Conservation (phyloP, 2,888 invertebrate species). For the Eupelmus urozonus region DNA sequence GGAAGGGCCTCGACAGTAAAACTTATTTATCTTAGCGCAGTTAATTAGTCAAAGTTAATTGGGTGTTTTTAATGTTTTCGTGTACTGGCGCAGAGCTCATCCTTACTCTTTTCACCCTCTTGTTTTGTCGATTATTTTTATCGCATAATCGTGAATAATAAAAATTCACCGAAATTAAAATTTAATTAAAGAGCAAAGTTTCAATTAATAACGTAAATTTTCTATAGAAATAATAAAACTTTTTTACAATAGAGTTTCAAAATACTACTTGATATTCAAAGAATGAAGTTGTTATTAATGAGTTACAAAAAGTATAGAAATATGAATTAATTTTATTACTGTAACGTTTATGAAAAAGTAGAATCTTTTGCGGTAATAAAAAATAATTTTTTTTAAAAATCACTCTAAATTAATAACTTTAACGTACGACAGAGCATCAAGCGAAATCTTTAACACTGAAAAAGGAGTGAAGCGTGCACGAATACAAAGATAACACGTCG, state of each 20-base stretch:
- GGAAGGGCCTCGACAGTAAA: constrained; percentile 25
- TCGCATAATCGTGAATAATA: constrained; percentile 10
- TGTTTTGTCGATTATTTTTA: constrained; percentile 29
- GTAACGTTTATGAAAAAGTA: too few relatives aligned
- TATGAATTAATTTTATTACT: too few relatives aligned
- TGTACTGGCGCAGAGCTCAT: constrained; percentile 6
- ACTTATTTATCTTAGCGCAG: constrained; percentile 31
- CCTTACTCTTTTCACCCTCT: background rate
- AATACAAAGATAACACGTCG: background rate
- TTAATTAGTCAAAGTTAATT: constrained; percentile 39
- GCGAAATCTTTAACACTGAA: background rate
- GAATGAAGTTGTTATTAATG: too few relatives aligned
- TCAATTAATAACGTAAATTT: too few relatives aligned
- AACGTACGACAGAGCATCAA: too few relatives aligned
- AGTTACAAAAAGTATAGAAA: too few relatives aligned
- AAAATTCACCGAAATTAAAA: constrained; percentile 8
- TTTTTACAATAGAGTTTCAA: too few relatives aligned
- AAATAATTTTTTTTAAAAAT: background rate
- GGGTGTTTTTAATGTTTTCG: constrained; percentile 33
- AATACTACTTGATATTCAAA: too few relatives aligned
- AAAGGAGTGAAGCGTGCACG: background rate
- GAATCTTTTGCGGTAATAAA: background rate
- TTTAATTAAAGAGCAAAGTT: constrained; percentile 16
- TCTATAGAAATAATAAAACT: too few relatives aligned
- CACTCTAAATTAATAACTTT: background rate